phyloP scores from a whole-genome alignment of 2,888 invertebrate genomes.

The Brachyopa scutellaris region DNA sequence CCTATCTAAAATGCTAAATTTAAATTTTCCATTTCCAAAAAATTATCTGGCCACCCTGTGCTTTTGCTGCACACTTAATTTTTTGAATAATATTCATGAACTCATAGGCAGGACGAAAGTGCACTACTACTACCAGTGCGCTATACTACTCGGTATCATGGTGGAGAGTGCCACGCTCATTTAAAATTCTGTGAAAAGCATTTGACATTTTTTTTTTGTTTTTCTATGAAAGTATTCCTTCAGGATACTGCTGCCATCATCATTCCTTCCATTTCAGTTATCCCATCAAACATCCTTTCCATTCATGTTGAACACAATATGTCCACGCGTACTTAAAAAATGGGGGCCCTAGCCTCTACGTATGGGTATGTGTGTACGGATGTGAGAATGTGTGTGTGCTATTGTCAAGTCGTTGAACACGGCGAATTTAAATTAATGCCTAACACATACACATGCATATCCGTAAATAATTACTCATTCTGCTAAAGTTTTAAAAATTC shows the following conservation, averaged over 20 bases:
- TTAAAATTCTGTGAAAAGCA: constrained; percentile 7
- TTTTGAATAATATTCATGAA: not conserved
- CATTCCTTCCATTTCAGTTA: not conserved
- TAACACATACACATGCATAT: constrained; percentile 12
- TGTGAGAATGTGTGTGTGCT: not conserved
- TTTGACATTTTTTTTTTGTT: constrained; percentile 4
- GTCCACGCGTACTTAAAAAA: too few species aligned
- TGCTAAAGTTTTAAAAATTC: constrained; percentile 5
- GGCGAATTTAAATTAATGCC: constrained; percentile 17
- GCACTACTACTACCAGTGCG: not conserved
- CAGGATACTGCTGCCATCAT: not conserved
- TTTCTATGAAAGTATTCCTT: not conserved
- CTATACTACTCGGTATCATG: too few species aligned
- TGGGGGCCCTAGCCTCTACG: not conserved
- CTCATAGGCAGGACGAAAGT: not conserved
- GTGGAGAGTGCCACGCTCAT: not conserved
- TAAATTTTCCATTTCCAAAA: too few species aligned
- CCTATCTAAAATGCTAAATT: too few species aligned
- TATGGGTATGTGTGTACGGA: not conserved
- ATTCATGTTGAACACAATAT: not conserved
- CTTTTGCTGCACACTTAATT: too few species aligned
- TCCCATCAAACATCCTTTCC: not conserved
- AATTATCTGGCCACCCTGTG: too few species aligned
- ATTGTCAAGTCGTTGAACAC: too few species aligned
- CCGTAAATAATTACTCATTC: constrained; percentile 33